These are phyloP conservation scores for Dasysyrphus tricinctus DNA, from an alignment of 2,888 invertebrate species.

Conservation along the genomic window DNA sequence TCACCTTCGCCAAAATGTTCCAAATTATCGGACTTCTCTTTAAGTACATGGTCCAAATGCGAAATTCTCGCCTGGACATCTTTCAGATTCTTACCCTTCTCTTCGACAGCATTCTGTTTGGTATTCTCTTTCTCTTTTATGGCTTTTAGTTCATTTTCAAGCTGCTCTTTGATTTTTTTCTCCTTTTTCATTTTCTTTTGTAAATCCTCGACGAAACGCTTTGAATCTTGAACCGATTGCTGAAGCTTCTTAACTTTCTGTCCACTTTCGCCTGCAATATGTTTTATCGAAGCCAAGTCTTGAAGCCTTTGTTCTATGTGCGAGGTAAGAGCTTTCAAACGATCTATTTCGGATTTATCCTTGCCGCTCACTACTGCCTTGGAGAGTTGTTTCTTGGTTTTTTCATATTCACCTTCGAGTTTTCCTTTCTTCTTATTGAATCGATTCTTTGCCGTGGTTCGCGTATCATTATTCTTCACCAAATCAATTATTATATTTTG, in stretches of 20 bases:
- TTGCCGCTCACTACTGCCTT: constrained; percentile 84
- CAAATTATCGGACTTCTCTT: constrained; percentile 88
- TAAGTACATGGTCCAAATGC: constrained; percentile 88
- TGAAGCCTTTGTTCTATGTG: constrained; percentile 84
- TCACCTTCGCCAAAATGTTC: constrained; percentile 86
- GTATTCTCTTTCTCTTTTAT: constrained; percentile 84
- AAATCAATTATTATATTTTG: constrained; percentile 90
- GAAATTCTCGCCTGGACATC: constrained; percentile 88
- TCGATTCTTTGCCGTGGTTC: constrained; percentile 85
- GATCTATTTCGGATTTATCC: constrained; percentile 82
- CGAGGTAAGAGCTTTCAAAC: constrained; percentile 83
- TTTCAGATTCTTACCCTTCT: constrained; percentile 86
- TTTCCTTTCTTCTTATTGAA: constrained; percentile 87
- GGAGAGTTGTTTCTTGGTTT: constrained; percentile 85
- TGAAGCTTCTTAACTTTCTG: constrained; percentile 89
- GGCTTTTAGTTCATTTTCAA: constrained; percentile 87
- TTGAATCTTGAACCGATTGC: constrained; percentile 89
- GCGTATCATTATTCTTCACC: constrained; percentile 85
- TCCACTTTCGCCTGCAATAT: constrained; percentile 86
- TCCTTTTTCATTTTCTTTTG: constrained; percentile 90
- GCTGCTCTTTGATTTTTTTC: constrained; percentile 88
- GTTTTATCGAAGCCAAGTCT: constrained; percentile 85
- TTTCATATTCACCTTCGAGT: constrained; percentile 86
- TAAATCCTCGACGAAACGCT: constrained; percentile 90
- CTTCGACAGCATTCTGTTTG: constrained; percentile 81